phyloP scores from a whole-genome alignment of 2,888 invertebrate species.

The Polymixis flavicincta region DNA sequence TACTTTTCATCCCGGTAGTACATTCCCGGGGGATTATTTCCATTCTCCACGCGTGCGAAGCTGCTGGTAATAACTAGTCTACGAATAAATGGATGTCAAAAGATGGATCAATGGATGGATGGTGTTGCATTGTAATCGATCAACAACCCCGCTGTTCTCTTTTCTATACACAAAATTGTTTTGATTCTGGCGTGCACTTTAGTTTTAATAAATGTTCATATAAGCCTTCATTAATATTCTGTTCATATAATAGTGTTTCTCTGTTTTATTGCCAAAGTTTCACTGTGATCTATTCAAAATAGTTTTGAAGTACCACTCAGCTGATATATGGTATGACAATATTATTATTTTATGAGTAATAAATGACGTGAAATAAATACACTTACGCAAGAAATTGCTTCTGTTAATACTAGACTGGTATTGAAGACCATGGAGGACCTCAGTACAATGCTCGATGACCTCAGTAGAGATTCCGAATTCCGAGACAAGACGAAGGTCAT shows the following conservation, averaged over 20 bases:
- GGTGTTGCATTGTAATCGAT: no score
- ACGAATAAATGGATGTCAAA: no score
- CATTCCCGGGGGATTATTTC: no score
- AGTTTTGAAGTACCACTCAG: conserved; percentile 3
- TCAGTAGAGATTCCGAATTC: no score
- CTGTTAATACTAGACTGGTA: background rate
- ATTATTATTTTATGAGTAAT: conserved; percentile 9
- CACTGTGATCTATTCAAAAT: conserved; percentile 17
- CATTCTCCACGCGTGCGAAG: no score
- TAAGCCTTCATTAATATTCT: background rate
- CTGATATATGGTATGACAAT: background rate
- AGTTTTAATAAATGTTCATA: background rate
- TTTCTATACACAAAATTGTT: background rate
- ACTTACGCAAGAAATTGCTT: background rate
- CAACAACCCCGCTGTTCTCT: background rate
- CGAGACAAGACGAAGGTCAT: no score
- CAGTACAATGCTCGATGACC: no score
- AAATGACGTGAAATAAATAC: background rate
- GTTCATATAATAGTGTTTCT: background rate
- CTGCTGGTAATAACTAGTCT: no score
- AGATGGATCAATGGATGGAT: no score
- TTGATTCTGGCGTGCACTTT: background rate
- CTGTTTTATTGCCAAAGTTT: conserved; percentile 7
- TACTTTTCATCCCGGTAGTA: no score
- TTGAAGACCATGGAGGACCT: no score